Percentiles rank a stretch among this genome's conserved stretches.
Evolutionary conservation across 2,888 invertebrate genomes (phyloP).

Genomic region (Eupithecia insigniata): DNA sequence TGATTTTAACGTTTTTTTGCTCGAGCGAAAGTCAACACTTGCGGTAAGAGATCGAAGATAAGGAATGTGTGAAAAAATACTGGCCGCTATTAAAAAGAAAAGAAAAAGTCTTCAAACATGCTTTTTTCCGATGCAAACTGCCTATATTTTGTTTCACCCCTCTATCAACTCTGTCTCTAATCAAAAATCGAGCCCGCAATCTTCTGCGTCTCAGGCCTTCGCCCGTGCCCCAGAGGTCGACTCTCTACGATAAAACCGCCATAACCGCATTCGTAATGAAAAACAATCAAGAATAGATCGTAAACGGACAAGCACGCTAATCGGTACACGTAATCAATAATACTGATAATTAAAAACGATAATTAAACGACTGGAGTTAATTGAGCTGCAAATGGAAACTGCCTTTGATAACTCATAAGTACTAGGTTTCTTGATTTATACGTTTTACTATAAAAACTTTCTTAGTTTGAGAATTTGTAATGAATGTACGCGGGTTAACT

Average conservation of each 20-base stretch:
- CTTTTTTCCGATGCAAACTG: not conserved
- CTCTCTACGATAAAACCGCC: conserved; percentile 59
- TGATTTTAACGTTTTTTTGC: too few species aligned
- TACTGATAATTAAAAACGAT: conserved; percentile 79
- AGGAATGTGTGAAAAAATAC: not conserved
- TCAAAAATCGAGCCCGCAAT: not conserved
- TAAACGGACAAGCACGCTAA: conserved; percentile 80
- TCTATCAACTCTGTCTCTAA: not conserved
- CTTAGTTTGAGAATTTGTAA: too few species aligned
- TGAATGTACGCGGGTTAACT: too few species aligned
- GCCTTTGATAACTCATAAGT: conserved; percentile 50
- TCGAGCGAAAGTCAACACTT: not conserved
- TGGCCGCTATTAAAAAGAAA: not conserved
- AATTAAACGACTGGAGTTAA: conserved; percentile 78
- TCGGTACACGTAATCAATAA: conserved; percentile 80
- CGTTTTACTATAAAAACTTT: too few species aligned
- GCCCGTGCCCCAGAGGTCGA: not conserved
- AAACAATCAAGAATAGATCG: conserved; percentile 69
- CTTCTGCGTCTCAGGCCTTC: not conserved
- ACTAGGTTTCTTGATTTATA: conserved; percentile 12
- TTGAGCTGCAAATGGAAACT: conserved; percentile 81
- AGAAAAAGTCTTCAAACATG: not conserved
- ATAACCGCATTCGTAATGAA: conserved; percentile 77
- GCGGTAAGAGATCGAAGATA: not conserved
- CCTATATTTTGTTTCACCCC: not conserved